phyloP scores from a whole-genome alignment of 2,888 invertebrate species.

The Acleris cristana region DNA sequence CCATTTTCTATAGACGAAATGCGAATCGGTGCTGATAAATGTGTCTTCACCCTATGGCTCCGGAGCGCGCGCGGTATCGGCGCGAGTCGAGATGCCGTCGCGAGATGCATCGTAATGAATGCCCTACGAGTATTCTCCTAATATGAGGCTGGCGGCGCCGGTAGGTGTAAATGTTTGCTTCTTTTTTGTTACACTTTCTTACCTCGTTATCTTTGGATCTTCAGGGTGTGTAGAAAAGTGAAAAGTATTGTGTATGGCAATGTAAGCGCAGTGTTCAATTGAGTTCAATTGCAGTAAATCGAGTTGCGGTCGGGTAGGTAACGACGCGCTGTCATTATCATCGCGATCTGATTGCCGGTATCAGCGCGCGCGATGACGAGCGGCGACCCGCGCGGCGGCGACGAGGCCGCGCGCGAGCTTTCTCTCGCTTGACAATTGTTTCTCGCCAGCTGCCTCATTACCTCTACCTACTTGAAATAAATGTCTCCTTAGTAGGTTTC shows the following conservation, averaged over 20 bases:
- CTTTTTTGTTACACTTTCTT: conserved; percentile 12
- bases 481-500: conserved; percentile 28
- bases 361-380: conserved; percentile 5
- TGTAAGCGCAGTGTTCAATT: background rate
- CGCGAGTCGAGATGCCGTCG: conserved; percentile 46
- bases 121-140: background rate
- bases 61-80: conserved; percentile 46
- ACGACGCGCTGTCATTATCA: conserved; percentile 16
- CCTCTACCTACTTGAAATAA: conserved; percentile 35
- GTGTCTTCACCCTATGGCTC: too few species aligned
- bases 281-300: conserved; percentile 11
- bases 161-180: background rate
- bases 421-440: conserved; percentile 36
- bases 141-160: background rate
- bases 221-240: conserved; percentile 14
- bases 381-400: conserved; percentile 22
- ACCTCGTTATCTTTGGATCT: conserved; percentile 14
- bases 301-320: conserved; percentile 14
- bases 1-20: too few species aligned
- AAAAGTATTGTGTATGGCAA: conserved; percentile 8
- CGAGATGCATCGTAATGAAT: background rate
- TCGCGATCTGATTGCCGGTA: conserved; percentile 18
- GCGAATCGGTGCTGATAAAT: too few species aligned
- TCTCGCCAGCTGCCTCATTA: conserved; percentile 36
- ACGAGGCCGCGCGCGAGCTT: conserved; percentile 21